Percentiles rank a stretch among this genome's conserved stretches.
Conservation (phyloP, 1,140 invertebrate species). For the Triops cancriformis region DNA sequence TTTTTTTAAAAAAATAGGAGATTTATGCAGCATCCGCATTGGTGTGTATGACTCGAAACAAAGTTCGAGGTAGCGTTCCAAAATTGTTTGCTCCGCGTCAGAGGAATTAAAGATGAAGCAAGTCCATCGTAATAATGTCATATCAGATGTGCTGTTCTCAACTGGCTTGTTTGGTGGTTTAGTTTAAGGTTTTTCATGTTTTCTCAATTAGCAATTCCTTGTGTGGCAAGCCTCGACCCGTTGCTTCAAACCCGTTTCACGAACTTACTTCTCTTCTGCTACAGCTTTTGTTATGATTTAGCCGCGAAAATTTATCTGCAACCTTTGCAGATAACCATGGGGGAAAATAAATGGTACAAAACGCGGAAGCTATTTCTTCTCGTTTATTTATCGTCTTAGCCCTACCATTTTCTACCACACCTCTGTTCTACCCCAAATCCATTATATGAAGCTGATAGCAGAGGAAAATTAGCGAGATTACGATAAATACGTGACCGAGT, state of each 20-base stretch:
- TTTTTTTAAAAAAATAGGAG: too few species aligned
- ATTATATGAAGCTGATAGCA: not conserved
- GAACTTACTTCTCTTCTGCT: not conserved
- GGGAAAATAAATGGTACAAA: not conserved
- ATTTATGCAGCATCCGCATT: too few species aligned
- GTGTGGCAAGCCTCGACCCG: not conserved
- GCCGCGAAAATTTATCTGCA: not conserved
- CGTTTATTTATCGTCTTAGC: not conserved
- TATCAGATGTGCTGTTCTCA: not conserved
- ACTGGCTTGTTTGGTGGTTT: constrained; percentile 1
- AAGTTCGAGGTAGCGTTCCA: too few species aligned
- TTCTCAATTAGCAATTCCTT: constrained; percentile 11
- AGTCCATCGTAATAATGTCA: not conserved
- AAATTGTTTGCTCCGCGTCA: too few species aligned
- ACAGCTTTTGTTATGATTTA: not conserved
- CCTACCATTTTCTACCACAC: not conserved
- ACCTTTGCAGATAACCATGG: not conserved
- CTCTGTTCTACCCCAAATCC: not conserved
- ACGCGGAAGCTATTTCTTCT: not conserved
- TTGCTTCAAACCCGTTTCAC: not conserved
- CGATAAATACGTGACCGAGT: constrained; percentile 10
- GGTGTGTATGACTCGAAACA: too few species aligned
- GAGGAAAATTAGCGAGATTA: not conserved
- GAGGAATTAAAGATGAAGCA: not conserved
- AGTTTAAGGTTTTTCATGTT: not conserved